These are phyloP conservation scores for Alcis repandata DNA, from an alignment of 2,888 invertebrate species.

Conservation along the genomic window DNA sequence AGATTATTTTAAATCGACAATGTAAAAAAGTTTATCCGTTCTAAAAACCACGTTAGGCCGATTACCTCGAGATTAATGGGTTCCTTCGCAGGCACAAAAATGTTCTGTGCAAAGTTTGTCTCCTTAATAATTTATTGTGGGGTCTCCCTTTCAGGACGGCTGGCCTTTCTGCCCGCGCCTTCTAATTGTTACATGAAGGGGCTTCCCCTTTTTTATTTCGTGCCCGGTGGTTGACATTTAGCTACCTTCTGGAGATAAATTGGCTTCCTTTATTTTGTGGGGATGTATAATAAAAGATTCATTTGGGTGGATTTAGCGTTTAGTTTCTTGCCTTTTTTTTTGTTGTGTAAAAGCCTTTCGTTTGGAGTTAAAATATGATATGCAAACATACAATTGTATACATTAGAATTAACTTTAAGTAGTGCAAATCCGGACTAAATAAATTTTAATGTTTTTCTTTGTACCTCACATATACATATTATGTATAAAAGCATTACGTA, in stretches of 20 bases:
- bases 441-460: too few species aligned
- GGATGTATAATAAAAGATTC: slow-evolving; percentile 40
- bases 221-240: slow-evolving; percentile 63
- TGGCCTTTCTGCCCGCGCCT: slow-evolving; percentile 59
- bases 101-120: slow-evolving; percentile 64
- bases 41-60: slow-evolving; percentile 63
- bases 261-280: slow-evolving; percentile 43
- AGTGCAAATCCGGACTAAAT: too few species aligned
- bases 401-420: neutral
- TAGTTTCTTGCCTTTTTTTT: neutral
- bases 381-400: too few species aligned
- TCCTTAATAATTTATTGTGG: slow-evolving; percentile 71
- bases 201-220: slow-evolving; percentile 59
- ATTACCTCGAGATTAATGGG: slow-evolving; percentile 65
- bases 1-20: slow-evolving; percentile 63
- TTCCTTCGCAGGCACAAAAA: slow-evolving; percentile 60
- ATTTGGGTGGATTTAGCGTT: slow-evolving; percentile 9
- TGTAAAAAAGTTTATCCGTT: slow-evolving; percentile 57
- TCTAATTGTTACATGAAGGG: slow-evolving; percentile 72
- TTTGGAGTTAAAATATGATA: neutral
- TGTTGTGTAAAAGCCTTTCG: neutral
- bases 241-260: slow-evolving; percentile 52
- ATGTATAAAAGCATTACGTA: too few species aligned
- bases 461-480: too few species aligned
- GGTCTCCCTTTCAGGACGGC: slow-evolving; percentile 48